phyloP scores from a whole-genome alignment of 2,888 invertebrate genomes.

The Tiliacea citrago region DNA sequence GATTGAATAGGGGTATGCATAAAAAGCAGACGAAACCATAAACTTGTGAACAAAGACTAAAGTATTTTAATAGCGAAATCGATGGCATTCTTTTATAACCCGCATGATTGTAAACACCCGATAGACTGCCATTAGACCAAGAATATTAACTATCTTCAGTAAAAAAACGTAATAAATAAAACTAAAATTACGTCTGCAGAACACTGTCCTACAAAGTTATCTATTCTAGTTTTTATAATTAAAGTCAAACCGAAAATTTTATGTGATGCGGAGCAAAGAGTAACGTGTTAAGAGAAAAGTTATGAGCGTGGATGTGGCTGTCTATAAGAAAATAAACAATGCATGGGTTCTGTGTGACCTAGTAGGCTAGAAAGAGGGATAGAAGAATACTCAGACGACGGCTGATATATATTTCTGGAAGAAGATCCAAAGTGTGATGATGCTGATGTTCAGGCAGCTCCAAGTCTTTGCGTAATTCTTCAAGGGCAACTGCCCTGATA shows the following conservation, averaged over 20 bases:
- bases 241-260: not conserved
- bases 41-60: not conserved
- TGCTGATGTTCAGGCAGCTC: not conserved
- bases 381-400: not conserved
- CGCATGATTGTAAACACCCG: not conserved
- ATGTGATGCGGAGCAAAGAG: not conserved
- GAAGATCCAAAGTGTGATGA: no score
- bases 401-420: not conserved
- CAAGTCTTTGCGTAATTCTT: not conserved
- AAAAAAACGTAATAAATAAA: not conserved
- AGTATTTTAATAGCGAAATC: slow-evolving; percentile 12
- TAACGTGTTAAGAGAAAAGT: slow-evolving; percentile 11
- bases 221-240: not conserved
- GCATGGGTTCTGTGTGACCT: not conserved
- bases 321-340: slow-evolving; percentile 20
- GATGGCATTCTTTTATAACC: not conserved
- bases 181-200: not conserved
- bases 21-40: not conserved
- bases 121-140: not conserved
- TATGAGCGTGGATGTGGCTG: not conserved
- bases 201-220: not conserved
- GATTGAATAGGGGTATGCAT: not conserved
- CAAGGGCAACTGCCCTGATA: not conserved
- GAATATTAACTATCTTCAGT: not conserved
- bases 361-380: not conserved